Evolutionary conservation across 2,797 vertebrate genomes (phyloP).

Genomic region (Heliangelus exortis): DNA sequence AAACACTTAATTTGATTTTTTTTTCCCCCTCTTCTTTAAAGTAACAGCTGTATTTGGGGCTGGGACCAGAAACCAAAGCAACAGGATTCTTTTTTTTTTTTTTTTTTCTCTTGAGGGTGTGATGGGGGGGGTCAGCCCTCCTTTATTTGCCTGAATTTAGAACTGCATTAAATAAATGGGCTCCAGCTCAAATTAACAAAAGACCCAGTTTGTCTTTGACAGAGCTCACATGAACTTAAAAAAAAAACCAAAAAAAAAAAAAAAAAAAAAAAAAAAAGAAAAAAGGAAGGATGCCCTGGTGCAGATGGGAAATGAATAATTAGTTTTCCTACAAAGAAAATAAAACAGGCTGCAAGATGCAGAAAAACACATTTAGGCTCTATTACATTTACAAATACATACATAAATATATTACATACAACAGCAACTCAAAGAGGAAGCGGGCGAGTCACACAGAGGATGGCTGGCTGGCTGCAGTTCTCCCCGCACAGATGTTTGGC

Average conservation of each 20-base stretch:
- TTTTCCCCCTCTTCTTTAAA: neutral
- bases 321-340: constrained; percentile 61
- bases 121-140: neutral
- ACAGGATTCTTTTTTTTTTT: neutral
- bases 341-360: constrained; percentile 75
- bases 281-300: constrained; percentile 7
- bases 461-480: constrained; percentile 82
- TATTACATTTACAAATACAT: constrained; percentile 99
- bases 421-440: constrained; percentile 91
- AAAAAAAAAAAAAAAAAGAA: neutral
- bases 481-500: constrained; percentile 71
- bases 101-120: neutral
- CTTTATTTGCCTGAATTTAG: constrained; percentile 2
- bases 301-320: neutral
- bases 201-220: neutral
- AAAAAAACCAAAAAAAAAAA: neutral
- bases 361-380: constrained; percentile 88
- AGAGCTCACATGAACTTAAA: constrained; percentile 15
- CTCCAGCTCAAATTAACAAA: neutral
- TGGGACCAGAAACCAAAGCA: neutral
- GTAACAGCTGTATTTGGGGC: neutral
- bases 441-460: constrained; percentile 83
- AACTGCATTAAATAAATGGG: constrained; percentile 43
- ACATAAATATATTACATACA: constrained; percentile 99
- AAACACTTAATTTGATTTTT: neutral